Evolutionary conservation across 2,888 invertebrate species (phyloP).

Genomic region (Scrobipalpa atriplicella): DNA sequence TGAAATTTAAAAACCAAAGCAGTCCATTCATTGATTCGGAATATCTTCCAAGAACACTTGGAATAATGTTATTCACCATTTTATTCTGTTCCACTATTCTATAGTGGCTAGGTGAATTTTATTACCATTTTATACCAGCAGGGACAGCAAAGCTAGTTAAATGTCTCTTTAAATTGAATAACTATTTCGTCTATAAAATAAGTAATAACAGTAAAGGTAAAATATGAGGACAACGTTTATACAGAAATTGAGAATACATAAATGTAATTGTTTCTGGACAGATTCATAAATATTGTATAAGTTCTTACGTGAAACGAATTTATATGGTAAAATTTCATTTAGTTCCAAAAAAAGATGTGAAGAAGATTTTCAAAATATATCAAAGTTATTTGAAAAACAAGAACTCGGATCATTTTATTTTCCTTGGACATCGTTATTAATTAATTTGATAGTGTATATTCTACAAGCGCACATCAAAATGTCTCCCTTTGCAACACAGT

Average conservation of each 20-base stretch:
- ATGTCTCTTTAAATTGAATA: neutral
- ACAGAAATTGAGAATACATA: conserved; percentile 34
- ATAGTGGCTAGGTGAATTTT: conserved; percentile 50
- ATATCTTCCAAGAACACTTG: conserved; percentile 61
- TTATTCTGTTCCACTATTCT: conserved; percentile 58
- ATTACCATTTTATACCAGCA: conserved; percentile 54
- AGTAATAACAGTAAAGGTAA: conserved; percentile 42
- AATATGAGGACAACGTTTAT: conserved; percentile 49
- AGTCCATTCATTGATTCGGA: conserved; percentile 61
- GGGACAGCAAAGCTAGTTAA: conserved; percentile 39
- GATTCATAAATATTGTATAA: neutral
- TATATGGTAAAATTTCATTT: neutral
- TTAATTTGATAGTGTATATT: no score
- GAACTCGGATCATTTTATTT: no score
- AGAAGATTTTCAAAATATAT: no score
- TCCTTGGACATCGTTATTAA: no score
- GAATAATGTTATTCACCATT: conserved; percentile 64
- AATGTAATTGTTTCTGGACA: conserved; percentile 1
- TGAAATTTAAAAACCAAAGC: conserved; percentile 32
- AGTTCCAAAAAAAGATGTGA: neutral
- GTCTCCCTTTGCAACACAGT: no score
- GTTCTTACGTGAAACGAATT: neutral
- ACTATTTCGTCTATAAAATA: neutral
- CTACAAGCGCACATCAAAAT: no score
- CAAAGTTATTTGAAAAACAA: no score